Conservation (phyloP, 2,888 invertebrate species). For the Theodoxus fluviatilis region DNA sequence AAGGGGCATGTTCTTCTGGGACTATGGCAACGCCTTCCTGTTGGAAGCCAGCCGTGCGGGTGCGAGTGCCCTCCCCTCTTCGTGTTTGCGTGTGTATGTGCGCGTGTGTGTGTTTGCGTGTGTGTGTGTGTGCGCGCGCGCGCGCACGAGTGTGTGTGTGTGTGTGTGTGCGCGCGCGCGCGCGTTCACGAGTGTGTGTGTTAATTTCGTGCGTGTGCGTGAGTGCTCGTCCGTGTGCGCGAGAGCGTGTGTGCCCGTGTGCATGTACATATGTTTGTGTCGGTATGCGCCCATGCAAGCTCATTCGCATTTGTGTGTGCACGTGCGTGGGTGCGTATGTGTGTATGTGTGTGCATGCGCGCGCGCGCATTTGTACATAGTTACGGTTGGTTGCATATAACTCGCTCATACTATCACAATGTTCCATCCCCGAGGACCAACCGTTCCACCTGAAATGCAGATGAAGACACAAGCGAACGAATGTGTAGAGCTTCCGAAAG, state of each 20-base stretch:
- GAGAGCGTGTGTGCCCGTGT: constrained; percentile 11
- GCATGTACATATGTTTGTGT: background rate
- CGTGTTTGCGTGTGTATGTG: background rate
- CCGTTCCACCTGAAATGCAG: background rate
- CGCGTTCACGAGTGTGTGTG: background rate
- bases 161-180: background rate
- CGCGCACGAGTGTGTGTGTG: background rate
- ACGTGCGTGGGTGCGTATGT: background rate
- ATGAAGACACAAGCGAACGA: no score
- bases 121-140: background rate
- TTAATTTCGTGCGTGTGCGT: background rate
- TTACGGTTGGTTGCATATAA: background rate
- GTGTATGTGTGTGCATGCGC: background rate
- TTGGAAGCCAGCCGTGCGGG: constrained; percentile 71
- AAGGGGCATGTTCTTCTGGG: constrained; percentile 72
- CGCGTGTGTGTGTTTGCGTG: background rate
- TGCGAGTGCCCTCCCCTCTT: no score
- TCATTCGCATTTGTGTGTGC: background rate
- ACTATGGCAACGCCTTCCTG: constrained; percentile 74
- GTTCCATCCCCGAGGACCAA: background rate
- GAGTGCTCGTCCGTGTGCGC: background rate
- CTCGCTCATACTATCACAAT: background rate
- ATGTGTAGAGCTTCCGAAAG: no score
- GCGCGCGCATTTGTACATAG: background rate
- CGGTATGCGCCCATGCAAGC: background rate